Evolutionary conservation across 1,140 invertebrate genomes (phyloP).

Genomic region (Dendrolimus punctatus): DNA sequence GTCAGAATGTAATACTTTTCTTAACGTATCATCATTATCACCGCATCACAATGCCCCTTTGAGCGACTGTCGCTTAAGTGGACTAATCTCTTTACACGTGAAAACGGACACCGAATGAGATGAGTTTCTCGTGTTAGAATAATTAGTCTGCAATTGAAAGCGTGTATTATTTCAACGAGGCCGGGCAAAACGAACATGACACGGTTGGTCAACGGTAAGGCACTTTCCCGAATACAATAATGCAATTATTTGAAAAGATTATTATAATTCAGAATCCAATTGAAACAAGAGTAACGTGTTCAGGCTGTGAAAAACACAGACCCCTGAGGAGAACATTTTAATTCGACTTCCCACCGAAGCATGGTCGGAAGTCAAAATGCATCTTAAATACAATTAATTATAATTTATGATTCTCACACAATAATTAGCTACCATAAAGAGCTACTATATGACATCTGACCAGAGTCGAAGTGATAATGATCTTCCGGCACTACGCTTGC

Average conservation of each 20-base stretch:
- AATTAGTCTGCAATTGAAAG: slow-evolving; percentile 72
- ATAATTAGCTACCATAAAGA: too few relatives aligned
- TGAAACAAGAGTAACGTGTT: not conserved
- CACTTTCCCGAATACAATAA: slow-evolving; percentile 66
- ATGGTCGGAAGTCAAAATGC: too few relatives aligned
- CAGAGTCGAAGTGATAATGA: too few relatives aligned
- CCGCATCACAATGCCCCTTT: slow-evolving; percentile 52
- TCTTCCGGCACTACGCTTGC: too few relatives aligned
- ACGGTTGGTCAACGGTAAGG: slow-evolving; percentile 61
- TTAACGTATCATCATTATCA: slow-evolving; percentile 67
- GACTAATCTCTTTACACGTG: slow-evolving; percentile 69
- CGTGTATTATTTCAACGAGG: slow-evolving; percentile 64
- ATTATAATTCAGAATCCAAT: slow-evolving; percentile 38
- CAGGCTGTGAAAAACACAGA: too few relatives aligned
- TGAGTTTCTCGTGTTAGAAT: slow-evolving; percentile 68
- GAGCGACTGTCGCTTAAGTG: slow-evolving; percentile 53
- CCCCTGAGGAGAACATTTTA: too few relatives aligned
- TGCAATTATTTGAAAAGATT: slow-evolving; percentile 46
- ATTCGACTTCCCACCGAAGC: too few relatives aligned
- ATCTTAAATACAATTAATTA: too few relatives aligned
- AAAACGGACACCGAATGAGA: slow-evolving; percentile 57
- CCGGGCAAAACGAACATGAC: slow-evolving; percentile 57
- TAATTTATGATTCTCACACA: too few relatives aligned
- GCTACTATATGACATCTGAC: too few relatives aligned
- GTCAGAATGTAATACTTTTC: slow-evolving; percentile 61